phyloP scores from a whole-genome alignment of 35 echinoderm and acorn worm genomes.

The Heliocidaris tuberculata region DNA sequence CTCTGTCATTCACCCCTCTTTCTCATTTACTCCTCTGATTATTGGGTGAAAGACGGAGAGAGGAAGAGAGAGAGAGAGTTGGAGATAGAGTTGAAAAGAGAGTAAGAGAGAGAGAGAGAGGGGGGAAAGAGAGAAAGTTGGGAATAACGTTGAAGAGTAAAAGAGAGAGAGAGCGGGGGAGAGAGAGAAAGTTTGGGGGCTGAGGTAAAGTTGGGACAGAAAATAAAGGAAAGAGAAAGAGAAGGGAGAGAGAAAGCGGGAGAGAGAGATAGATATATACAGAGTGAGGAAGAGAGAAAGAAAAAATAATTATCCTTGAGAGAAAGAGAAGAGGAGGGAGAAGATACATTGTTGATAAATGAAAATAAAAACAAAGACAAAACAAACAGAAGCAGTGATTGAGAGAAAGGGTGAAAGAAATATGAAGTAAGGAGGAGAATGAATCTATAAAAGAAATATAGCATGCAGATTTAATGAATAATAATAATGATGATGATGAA shows the following conservation, averaged over 20 bases:
- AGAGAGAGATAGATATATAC: neutral
- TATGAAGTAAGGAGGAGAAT: neutral
- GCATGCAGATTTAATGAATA: too few relatives aligned
- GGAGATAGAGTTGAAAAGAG: neutral
- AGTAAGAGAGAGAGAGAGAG: neutral
- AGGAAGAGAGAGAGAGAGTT: neutral
- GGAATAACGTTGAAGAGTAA: neutral
- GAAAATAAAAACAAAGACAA: neutral
- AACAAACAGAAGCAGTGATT: neutral
- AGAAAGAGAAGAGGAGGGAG: neutral
- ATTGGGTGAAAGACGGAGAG: neutral
- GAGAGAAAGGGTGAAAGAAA: neutral
- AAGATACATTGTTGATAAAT: neutral
- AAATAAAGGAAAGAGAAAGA: neutral
- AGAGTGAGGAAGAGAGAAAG: neutral
- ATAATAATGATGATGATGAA: too few relatives aligned
- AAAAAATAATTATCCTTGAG: neutral
- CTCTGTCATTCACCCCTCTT: constrained; percentile 31
- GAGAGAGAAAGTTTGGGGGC: neutral
- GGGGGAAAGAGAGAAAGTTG: neutral
- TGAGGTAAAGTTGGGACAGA: neutral
- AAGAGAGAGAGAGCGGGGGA: too few relatives aligned
- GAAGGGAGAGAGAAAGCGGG: neutral
- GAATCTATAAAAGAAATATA: neutral
- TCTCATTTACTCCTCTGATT: constrained; percentile 3